Percentiles rank a stretch among this genome's conserved stretches.
Evolutionary conservation across 2,113 vertebrate species (phyloP).

Genomic region (Dasypus novemcinctus): DNA sequence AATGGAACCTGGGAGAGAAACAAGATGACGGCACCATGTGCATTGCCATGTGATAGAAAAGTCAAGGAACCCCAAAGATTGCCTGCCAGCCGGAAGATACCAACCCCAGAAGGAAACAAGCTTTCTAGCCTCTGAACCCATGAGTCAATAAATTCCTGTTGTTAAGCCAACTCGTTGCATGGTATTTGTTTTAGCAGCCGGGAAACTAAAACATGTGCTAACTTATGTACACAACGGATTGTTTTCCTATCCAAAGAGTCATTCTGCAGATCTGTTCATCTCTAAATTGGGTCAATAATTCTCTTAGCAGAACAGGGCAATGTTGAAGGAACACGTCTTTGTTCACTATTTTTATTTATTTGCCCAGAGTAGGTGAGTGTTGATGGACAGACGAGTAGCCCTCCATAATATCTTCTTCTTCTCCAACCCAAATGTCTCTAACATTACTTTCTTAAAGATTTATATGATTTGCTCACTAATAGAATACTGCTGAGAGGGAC

Average conservation of each 20-base stretch:
- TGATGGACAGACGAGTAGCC: background rate
- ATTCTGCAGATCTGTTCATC: background rate
- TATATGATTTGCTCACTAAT: background rate
- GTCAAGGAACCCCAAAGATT: no score
- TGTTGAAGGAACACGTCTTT: background rate
- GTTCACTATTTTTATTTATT: background rate
- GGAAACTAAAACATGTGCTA: background rate
- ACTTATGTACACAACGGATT: background rate
- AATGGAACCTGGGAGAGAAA: no score
- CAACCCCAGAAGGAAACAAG: no score
- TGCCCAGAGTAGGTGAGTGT: background rate
- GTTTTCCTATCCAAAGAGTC: background rate
- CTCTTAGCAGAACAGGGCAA: background rate
- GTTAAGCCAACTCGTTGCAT: no score
- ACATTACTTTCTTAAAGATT: background rate
- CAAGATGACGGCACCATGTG: no score
- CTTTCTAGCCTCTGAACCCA: no score
- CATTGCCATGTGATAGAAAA: no score
- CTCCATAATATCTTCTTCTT: background rate
- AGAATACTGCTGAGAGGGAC: background rate
- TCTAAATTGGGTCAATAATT: background rate
- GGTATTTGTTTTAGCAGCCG: no score
- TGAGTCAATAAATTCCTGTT: no score
- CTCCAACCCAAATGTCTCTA: background rate
- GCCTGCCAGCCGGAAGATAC: no score